Evolutionary conservation across 2,797 vertebrate species (phyloP), one percentile per base, ranked within the genome.

Genomic region (Momotus momota): DNA sequence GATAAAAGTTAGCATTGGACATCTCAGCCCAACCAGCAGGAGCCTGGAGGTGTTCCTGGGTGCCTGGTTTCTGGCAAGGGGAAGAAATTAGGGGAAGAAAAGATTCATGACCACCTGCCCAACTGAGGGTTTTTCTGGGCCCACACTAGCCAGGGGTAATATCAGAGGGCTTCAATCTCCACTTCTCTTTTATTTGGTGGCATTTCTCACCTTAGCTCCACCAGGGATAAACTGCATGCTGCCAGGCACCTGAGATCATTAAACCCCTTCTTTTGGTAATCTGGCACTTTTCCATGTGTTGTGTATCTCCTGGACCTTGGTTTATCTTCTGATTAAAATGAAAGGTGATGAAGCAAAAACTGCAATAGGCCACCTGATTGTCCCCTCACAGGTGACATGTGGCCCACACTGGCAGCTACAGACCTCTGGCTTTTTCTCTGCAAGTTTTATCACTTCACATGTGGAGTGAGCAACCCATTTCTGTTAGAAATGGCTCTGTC

Each of bases 351-450:
- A 69, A 70, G 17, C 7, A 73, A 9, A 19, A 61, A 62, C 31
- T 25, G 6, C 14, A 23, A 26, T 0, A 1, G 11, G 19, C 3
- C 22, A 61, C 17, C 9, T 22, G 38, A 73, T 23, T 2, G 4
- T 58, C 22, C 29, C 25, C 45, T 81, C 2, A 7, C 41, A 77
- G 46, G 29, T 3, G 2, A 16, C 8, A 8, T n/a, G 38, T 29
- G 25, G 22, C 49, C 21, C 61, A 9, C 25, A 13, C 13, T 17
- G 41, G 4, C 41, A 69, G 27, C 31, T 67, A 29, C 49, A 69
- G 46, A 40, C 19, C 6, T 88, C 38, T 40, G 29, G 5, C 10
- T 65, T 79, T 82, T 77, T 20, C 15, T 70, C 38, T 65, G 11
- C 9, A 72, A 70, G 7, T 35, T 61, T 51, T 55, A 89, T 7